Conservation (phyloP, 1,140 invertebrate species). For the Contarinia nasturtii region DNA sequence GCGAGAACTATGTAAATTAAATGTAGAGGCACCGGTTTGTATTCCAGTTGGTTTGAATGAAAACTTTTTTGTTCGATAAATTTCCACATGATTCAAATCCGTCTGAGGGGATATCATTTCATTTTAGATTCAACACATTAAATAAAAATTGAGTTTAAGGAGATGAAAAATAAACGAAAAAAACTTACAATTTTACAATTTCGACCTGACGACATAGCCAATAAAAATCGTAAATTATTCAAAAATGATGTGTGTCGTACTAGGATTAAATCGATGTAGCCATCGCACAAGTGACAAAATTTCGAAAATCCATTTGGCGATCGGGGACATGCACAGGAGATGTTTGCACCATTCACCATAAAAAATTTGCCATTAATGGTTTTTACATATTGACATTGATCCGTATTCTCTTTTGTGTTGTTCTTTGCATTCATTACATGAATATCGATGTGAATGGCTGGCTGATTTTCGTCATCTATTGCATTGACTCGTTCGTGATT, state of each 20-base stretch:
- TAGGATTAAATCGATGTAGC: conserved; percentile 58
- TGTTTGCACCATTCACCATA: conserved; percentile 57
- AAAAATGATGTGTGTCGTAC: conserved; percentile 52
- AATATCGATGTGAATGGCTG: too few relatives aligned
- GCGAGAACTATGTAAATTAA: conserved; percentile 16
- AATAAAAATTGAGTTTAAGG: conserved; percentile 2
- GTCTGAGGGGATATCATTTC: too few relatives aligned
- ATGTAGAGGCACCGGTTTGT: conserved; percentile 9
- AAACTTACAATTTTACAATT: conserved; percentile 35
- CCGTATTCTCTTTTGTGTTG: too few relatives aligned
- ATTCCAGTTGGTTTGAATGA: conserved; percentile 35
- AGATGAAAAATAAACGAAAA: background rate
- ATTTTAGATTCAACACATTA: conserved; percentile 9
- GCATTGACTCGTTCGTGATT: too few relatives aligned
- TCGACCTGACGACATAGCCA: conserved; percentile 36
- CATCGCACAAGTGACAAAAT: conserved; percentile 63
- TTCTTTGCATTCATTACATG: too few relatives aligned
- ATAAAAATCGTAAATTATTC: conserved; percentile 51
- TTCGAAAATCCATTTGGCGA: conserved; percentile 61
- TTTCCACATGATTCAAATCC: conserved; percentile 59
- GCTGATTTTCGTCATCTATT: too few relatives aligned
- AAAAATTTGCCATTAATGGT: conserved; percentile 54
- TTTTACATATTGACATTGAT: conserved; percentile 24
- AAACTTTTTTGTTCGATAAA: conserved; percentile 54
- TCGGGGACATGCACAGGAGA: conserved; percentile 57